These are phyloP conservation scores for Agrotis exclamationis DNA, from an alignment of 2,888 invertebrate species.

Conservation along the genomic window DNA sequence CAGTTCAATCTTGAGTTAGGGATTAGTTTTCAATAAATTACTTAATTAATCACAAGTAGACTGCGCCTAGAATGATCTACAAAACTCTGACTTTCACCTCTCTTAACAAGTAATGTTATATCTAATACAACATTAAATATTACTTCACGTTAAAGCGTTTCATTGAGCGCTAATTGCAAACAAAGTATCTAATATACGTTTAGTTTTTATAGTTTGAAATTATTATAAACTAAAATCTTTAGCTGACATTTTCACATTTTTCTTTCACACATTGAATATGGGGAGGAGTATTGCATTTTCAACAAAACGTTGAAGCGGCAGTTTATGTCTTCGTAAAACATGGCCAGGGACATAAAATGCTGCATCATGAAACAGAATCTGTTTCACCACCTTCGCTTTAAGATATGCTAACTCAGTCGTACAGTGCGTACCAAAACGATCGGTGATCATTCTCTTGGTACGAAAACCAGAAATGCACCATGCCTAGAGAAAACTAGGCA, in stretches of 20 bases:
- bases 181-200: slow-evolving; percentile 40
- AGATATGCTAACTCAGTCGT: too few species aligned
- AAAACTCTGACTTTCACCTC: slow-evolving; percentile 46
- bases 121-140: slow-evolving; percentile 59
- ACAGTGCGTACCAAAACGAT: too few species aligned
- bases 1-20: neutral
- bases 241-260: neutral
- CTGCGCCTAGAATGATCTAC: neutral
- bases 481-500: too few species aligned
- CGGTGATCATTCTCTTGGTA: too few species aligned
- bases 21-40: slow-evolving; percentile 1
- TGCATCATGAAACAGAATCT: neutral
- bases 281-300: neutral
- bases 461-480: too few species aligned
- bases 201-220: slow-evolving; percentile 20
- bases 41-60: neutral
- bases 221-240: slow-evolving; percentile 35
- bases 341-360: neutral
- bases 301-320: neutral
- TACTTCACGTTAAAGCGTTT: slow-evolving; percentile 64
- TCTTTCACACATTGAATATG: neutral
- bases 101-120: slow-evolving; percentile 47
- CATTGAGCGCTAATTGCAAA: slow-evolving; percentile 67
- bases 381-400: too few species aligned
- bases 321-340: neutral